These are phyloP conservation scores for Pogona vitticeps DNA, from an alignment of 2,113 vertebrate genomes.

Conservation along the genomic window DNA sequence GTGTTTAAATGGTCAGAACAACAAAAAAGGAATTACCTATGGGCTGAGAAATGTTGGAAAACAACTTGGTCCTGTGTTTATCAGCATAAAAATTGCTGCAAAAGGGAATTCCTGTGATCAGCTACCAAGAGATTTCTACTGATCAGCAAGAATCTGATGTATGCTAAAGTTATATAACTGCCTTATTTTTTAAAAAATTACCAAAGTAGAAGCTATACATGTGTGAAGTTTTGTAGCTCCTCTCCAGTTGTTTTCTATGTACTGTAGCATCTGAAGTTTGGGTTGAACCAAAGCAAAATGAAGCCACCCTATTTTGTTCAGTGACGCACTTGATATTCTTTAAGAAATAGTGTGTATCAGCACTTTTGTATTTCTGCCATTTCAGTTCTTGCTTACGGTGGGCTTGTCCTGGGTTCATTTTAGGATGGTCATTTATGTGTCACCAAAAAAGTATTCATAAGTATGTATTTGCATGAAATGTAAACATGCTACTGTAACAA, in stretches of 20 bases:
- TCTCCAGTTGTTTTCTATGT: not conserved
- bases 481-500: no score
- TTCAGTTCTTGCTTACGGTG: not conserved
- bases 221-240: not conserved
- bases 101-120: no score
- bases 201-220: not conserved
- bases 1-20: not conserved
- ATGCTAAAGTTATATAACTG: not conserved
- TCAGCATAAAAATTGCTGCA: not conserved
- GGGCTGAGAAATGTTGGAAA: not conserved
- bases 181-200: not conserved
- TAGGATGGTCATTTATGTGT: not conserved
- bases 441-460: not conserved
- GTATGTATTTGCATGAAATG: no score
- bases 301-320: not conserved
- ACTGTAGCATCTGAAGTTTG: not conserved
- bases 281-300: not conserved
- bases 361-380: not conserved
- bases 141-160: not conserved
- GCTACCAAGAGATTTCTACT: not conserved
- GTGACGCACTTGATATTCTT: not conserved
- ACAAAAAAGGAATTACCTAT: not conserved
- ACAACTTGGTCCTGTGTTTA: no score
- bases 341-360: conserved; percentile 13
- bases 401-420: not conserved